These are phyloP conservation scores for Heliconius hermathena DNA, from an alignment of 1,140 invertebrate species.

Conservation along the genomic window DNA sequence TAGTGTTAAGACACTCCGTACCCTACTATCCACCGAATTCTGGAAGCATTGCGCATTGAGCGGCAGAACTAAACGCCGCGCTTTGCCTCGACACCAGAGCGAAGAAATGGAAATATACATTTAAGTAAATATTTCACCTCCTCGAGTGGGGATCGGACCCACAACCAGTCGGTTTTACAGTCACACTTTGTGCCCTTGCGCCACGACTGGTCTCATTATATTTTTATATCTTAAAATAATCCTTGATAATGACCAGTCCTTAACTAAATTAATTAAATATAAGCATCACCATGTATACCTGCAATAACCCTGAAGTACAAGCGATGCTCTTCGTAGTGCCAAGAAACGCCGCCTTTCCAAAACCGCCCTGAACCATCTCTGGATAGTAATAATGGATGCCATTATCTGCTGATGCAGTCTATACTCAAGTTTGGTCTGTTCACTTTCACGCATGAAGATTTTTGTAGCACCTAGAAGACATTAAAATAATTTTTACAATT, in stretches of 20 bases:
- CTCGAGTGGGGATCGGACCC: too few relatives aligned
- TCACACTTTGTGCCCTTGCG: too few relatives aligned
- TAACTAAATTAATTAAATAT: not conserved
- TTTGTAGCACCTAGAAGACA: slow-evolving; percentile 85
- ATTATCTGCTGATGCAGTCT: slow-evolving; percentile 96
- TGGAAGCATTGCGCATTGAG: too few relatives aligned
- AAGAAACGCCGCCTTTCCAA: slow-evolving; percentile 90
- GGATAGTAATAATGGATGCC: slow-evolving; percentile 94
- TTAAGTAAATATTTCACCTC: too few relatives aligned
- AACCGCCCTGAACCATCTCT: slow-evolving; percentile 94
- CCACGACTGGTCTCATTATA: too few relatives aligned
- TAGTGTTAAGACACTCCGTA: too few relatives aligned
- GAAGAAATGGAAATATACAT: too few relatives aligned
- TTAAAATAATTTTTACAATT: not conserved
- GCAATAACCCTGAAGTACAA: slow-evolving; percentile 90
- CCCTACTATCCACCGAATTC: too few relatives aligned
- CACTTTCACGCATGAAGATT: slow-evolving; percentile 96
- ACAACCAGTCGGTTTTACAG: too few relatives aligned
- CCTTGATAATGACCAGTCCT: not conserved
- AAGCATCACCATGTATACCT: slow-evolving; percentile 48
- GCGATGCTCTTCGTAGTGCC: slow-evolving; percentile 86
- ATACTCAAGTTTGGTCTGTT: slow-evolving; percentile 95
- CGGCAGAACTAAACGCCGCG: too few relatives aligned
- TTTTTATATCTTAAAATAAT: not conserved
- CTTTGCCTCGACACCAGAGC: too few relatives aligned